These are phyloP conservation scores for Chesias legatella DNA, from an alignment of 2,888 invertebrate species.

Conservation along the genomic window DNA sequence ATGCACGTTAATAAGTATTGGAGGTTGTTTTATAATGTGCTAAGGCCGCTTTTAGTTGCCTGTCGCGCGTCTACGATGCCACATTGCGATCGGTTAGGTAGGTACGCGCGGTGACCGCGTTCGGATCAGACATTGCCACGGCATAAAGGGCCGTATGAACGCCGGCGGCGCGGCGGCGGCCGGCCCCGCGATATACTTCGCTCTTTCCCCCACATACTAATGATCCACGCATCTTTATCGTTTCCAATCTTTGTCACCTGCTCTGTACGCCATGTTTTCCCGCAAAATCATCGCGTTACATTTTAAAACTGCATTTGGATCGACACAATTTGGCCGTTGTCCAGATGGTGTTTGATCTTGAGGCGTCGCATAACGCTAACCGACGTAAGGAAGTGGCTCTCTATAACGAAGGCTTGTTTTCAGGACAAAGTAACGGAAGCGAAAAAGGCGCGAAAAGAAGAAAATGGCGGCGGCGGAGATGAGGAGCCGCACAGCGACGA, in stretches of 20 bases:
- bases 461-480: slow-evolving; percentile 85
- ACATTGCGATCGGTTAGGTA: slow-evolving; percentile 47
- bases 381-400: slow-evolving; percentile 22
- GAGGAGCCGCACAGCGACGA: slow-evolving; percentile 83
- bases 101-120: slow-evolving; percentile 68
- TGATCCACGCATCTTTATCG: slow-evolving; percentile 73
- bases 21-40: slow-evolving; percentile 28
- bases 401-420: slow-evolving; percentile 27
- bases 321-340: slow-evolving; percentile 52
- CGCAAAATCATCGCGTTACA: slow-evolving; percentile 40
- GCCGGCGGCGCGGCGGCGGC: slow-evolving; percentile 63
- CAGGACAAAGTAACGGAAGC: slow-evolving; percentile 87
- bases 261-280: slow-evolving; percentile 49
- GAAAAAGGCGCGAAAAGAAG: slow-evolving; percentile 90
- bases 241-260: slow-evolving; percentile 71
- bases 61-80: slow-evolving; percentile 43
- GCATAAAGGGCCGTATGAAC: slow-evolving; percentile 60
- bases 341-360: slow-evolving; percentile 57
- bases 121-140: slow-evolving; percentile 59
- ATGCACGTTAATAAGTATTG: slow-evolving; percentile 19
- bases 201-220: slow-evolving; percentile 63
- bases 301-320: slow-evolving; percentile 38
- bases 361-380: slow-evolving; percentile 38
- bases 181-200: slow-evolving; percentile 57
- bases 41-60: slow-evolving; percentile 44